Percentiles rank a stretch among this genome's conserved stretches.
These are phyloP conservation scores for Neosilurus mollespiculum DNA, from an alignment of 2,797 vertebrate species.

Conservation along the genomic window DNA sequence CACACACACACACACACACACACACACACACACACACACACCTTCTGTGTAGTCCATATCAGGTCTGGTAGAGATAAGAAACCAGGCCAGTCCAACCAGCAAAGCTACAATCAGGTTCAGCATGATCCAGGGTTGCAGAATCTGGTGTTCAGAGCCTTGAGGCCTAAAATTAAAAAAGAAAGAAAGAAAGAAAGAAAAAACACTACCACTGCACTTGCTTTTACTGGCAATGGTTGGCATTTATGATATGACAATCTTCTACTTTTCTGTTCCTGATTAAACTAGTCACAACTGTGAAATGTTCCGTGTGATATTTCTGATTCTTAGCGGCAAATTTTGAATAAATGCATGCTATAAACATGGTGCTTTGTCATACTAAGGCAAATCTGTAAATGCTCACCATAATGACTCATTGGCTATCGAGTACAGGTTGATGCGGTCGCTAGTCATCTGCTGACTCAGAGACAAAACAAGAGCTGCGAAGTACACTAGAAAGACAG, in stretches of 20 bases:
- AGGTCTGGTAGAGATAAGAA: slow-evolving; percentile 85
- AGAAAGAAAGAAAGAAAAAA: background rate
- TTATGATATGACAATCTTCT: background rate
- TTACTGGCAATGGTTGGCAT: background rate
- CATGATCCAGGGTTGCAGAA: slow-evolving; percentile 81
- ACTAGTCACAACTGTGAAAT: background rate
- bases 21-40: slow-evolving; percentile 50
- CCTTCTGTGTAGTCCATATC: slow-evolving; percentile 92
- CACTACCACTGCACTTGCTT: background rate
- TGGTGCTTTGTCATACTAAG: background rate
- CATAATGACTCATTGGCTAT: slow-evolving; percentile 83
- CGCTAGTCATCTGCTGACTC: slow-evolving; percentile 95
- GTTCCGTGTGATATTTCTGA: background rate
- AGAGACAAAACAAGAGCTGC: slow-evolving; percentile 87
- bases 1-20: too few species aligned
- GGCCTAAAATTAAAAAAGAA: slow-evolving; percentile 70
- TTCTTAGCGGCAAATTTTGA: background rate
- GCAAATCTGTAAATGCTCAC: slow-evolving; percentile 63
- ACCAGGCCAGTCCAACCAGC: slow-evolving; percentile 87
- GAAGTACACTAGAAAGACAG: slow-evolving; percentile 82
- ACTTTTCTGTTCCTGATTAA: background rate
- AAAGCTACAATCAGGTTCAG: slow-evolving; percentile 85
- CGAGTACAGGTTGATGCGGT: slow-evolving; percentile 89
- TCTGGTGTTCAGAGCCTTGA: slow-evolving; percentile 70
- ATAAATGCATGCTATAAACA: slow-evolving; percentile 3